Base-by-base conservation (phyloP, 2,113 vertebrate species). In the Phrynocephalus versicolor region DNA sequence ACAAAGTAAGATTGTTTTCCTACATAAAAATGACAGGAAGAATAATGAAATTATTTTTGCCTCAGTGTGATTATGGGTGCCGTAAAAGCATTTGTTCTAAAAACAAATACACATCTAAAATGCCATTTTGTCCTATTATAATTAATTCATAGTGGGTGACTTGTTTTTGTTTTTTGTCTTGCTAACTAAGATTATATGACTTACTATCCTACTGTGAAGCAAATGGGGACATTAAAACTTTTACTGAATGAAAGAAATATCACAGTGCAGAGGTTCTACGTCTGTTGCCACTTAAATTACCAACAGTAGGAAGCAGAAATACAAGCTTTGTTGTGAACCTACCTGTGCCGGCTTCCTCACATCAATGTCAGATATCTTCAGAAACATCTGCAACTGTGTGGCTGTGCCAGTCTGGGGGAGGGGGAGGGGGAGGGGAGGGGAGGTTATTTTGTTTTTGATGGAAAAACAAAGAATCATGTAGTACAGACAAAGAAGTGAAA, bases 161-260 rank as follows among this genome's bases (percentile, higher is more conserved):
- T 51, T 51, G 45, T 51, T 72, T 23, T 6, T 0, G 0, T 67
- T 0, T 51, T 0, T 67, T 76, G 14, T 1, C 10, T 81, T 88
- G 78, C 79, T 0, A 18, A 86, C 14, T 0, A 77, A 90, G 76
- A 33, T 71, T 57, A 10, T 0, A 0, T 80, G 25, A 0, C 5
- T 4, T n/a, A 72, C 12, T 10, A 82, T 7, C 16, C 55, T 30
- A 55, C 7, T 71, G 0, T 79, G 0, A 33, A 21, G 37, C 72
- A 74, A 15, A 62, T 71, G 5, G 51, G 82, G 83, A 0, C 0
- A 14, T 41, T 79, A 71, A 83, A 75, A 3, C 45, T 71, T 64
- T 83, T 75, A 75, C 65, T 83, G 82, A 83, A 83, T 83, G 58
- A 83, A 83, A 75, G 60, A 76, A 6, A 6, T 2, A 41, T 58